Percentiles rank a stretch among this genome's conserved stretches.
These are phyloP conservation scores for Coreius guichenoti DNA, from an alignment of 2,797 vertebrate genomes.

Conservation along the genomic window DNA sequence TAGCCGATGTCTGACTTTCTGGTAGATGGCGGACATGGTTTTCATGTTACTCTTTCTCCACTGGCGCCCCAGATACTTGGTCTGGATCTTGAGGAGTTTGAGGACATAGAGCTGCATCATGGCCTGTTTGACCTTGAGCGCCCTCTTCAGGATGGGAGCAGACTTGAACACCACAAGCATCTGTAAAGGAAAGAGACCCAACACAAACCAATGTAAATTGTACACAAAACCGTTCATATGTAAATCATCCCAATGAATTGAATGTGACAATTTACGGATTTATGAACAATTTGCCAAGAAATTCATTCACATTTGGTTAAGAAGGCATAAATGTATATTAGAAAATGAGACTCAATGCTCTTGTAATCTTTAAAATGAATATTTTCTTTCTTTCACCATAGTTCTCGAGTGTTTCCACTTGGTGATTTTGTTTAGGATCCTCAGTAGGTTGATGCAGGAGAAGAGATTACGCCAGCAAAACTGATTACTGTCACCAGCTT, in stretches of 20 bases:
- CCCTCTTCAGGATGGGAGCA: constrained; percentile 92
- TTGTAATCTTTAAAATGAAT: not conserved
- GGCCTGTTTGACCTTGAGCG: constrained; percentile 95
- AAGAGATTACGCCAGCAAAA: constrained; percentile 98
- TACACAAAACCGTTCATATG: too few species aligned
- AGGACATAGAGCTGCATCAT: constrained; percentile 97
- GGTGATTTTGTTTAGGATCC: constrained; percentile 95
- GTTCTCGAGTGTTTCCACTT: constrained; percentile 99
- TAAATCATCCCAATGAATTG: too few species aligned
- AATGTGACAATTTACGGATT: too few species aligned
- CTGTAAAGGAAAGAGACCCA: constrained; percentile 66
- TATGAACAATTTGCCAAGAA: not conserved
- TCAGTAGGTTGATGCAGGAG: constrained; percentile 93
- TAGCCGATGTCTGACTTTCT: constrained; percentile 95
- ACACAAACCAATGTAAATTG: not conserved
- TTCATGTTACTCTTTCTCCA: constrained; percentile 99
- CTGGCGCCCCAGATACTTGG: constrained; percentile 95
- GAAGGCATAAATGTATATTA: not conserved
- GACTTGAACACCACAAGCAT: constrained; percentile 98
- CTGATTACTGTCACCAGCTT: constrained; percentile 91
- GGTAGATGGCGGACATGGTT: constrained; percentile 98
- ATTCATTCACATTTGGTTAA: not conserved
- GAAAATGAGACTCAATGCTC: not conserved
- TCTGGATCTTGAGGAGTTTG: constrained; percentile 95
- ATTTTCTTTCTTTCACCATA: constrained; percentile 80